phyloP scores from a whole-genome alignment of 2,113 vertebrate species.

The Amphilophus citrinellus region DNA sequence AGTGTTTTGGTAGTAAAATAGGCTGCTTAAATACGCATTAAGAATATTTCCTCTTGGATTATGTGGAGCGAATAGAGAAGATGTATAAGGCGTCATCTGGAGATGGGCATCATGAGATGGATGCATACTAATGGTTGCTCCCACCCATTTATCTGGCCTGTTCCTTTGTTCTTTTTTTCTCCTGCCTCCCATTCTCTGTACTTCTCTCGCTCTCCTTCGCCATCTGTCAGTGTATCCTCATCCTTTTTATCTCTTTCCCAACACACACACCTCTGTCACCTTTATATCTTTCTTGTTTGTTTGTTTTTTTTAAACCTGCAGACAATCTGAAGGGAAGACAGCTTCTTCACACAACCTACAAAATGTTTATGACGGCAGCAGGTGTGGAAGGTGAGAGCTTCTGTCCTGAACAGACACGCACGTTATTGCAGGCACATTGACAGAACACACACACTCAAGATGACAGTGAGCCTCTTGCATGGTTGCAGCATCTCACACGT shows the following conservation, averaged over 20 bases:
- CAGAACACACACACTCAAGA: conserved; percentile 21
- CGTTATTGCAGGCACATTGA: background rate
- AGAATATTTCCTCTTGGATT: conserved; percentile 47
- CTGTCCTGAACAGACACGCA: conserved; percentile 34
- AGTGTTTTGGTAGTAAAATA: conserved; percentile 55
- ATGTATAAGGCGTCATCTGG: conserved; percentile 40
- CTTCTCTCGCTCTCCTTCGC: conserved; percentile 41
- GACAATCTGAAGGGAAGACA: conserved; percentile 90
- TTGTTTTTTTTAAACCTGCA: conserved; percentile 50
- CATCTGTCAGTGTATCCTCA: conserved; percentile 67
- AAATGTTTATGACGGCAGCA: conserved; percentile 94
- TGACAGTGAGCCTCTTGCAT: conserved; percentile 34
- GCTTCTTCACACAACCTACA: conserved; percentile 92
- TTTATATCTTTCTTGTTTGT: conserved; percentile 32
- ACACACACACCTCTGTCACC: conserved; percentile 32
- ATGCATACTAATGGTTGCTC: conserved; percentile 57
- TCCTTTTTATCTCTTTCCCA: conserved; percentile 62
- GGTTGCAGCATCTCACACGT: conserved; percentile 59
- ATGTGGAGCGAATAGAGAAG: conserved; percentile 13
- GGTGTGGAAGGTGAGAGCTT: conserved; percentile 88
- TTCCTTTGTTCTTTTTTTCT: conserved; percentile 36
- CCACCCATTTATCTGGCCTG: conserved; percentile 32
- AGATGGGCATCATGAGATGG: conserved; percentile 31
- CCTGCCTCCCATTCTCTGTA: conserved; percentile 25
- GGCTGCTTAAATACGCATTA: conserved; percentile 58